Evolutionary conservation across 1,140 invertebrate genomes (phyloP).

Genomic region (Pachypeltis micranthus): DNA sequence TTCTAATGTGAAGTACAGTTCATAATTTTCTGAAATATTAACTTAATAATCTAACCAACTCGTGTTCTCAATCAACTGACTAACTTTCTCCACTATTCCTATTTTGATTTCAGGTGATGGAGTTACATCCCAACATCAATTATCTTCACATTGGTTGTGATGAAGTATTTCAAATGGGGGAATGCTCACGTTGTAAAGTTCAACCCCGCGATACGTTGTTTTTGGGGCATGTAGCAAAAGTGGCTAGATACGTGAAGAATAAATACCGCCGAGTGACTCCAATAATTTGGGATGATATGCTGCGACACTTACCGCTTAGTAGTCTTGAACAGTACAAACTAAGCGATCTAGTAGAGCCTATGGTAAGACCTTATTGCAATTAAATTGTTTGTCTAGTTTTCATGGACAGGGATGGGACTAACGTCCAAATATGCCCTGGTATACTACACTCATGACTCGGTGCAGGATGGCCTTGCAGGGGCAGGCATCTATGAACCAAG

Average conservation of each 20-base stretch:
- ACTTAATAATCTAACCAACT: no score
- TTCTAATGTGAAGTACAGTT: no score
- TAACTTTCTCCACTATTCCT: no score
- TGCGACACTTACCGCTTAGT: constrained; percentile 56
- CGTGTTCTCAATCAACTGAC: no score
- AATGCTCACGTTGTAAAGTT: constrained; percentile 59
- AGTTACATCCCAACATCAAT: constrained; percentile 46
- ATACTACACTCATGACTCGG: no score
- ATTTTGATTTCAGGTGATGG: constrained; percentile 45
- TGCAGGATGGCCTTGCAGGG: no score
- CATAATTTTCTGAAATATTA: no score
- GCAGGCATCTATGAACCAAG: no score
- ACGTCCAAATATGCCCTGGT: no score
- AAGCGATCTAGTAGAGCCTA: constrained; percentile 65
- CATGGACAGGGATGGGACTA: no score
- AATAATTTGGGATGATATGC: constrained; percentile 94
- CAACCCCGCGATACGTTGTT: constrained; percentile 43
- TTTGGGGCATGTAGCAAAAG: constrained; percentile 54
- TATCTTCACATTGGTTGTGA: constrained; percentile 71
- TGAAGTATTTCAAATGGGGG: constrained; percentile 71
- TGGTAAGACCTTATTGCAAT: constrained; percentile 50
- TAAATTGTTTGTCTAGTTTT: no score
- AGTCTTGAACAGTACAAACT: constrained; percentile 54
- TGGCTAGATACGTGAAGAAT: constrained; percentile 48
- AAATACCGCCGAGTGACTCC: constrained; percentile 52